phyloP scores from a whole-genome alignment of 2,797 vertebrate species.

The Dermochelys coriacea region DNA sequence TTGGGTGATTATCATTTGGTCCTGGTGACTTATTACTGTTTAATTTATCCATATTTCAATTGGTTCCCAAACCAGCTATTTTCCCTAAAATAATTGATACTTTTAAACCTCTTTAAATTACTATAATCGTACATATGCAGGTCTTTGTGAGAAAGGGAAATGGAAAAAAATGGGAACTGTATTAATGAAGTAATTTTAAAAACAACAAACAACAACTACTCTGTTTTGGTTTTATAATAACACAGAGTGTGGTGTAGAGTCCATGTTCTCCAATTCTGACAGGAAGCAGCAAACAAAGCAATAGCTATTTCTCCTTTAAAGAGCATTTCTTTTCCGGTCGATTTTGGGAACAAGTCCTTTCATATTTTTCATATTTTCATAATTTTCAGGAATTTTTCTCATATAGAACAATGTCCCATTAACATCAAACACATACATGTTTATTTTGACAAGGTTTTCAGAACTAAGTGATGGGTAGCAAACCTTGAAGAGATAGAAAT shows the following conservation, averaged over 20 bases:
- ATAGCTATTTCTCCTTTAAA: neutral
- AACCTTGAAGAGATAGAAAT: conserved; percentile 20
- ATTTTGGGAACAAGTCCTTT: neutral
- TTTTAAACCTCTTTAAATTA: neutral
- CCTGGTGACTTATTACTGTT: neutral
- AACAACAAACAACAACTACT: neutral
- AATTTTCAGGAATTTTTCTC: neutral
- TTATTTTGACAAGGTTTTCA: conserved; percentile 38
- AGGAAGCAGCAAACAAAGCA: neutral
- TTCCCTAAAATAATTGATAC: neutral
- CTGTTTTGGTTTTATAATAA: neutral
- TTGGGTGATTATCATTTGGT: neutral
- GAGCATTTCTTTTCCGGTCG: neutral
- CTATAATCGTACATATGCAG: neutral
- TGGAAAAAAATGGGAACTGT: neutral
- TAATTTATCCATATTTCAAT: neutral
- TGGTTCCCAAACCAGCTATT: neutral
- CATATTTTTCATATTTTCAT: neutral
- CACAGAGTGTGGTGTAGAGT: neutral
- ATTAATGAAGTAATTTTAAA: neutral
- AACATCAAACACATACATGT: conserved; percentile 17
- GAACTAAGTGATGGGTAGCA: conserved; percentile 27
- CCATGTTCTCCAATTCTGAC: neutral
- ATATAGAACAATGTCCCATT: conserved; percentile 2
- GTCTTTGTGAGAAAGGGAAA: neutral